Evolutionary conservation across 2,797 vertebrate genomes (phyloP), one percentile per base, ranked within the genome.

Genomic region (Gymnothorax reevesii): DNA sequence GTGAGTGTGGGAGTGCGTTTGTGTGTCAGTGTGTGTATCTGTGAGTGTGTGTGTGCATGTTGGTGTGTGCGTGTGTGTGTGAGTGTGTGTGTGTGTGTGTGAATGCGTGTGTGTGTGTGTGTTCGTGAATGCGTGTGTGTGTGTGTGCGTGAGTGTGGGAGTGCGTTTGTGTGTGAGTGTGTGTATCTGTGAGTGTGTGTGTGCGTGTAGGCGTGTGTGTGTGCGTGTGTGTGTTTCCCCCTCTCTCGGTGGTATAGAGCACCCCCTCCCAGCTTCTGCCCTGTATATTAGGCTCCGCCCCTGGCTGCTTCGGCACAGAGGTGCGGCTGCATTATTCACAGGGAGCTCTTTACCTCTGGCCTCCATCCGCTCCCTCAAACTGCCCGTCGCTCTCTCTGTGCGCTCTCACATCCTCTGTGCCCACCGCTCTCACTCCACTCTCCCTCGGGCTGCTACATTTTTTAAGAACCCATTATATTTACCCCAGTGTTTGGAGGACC

Each of bases 71-170:
- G 25, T 27, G 22, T 1, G 84, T 86, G 89, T 13, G 91, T 91
- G 90, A 89, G 92, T 83, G 75, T 83, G 57, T 27, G 7, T 57
- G 89, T 91, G 86, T 92, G 90, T 89, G 89, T 57, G 85, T 83
- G 89, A 86, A 88, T 92, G 92, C 91, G 25, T 79, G 75, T 33
- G 5, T 7, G 25, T 33, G 75, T 57, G 82, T 57, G 75, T 4
- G 6, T 3, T 12, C 4, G 77, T 80, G 42, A 22, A 42, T 54
- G 77, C 20, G 77, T 12, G 42, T 54, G 12, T 80, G 15, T 49
- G 27, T 80, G 42, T 0, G 77, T 49, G 10, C 1, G 77, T 80
- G 20, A 22, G 77, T 54, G 33, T 4, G 15, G 15, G 77, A 1
- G 33, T 80, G 42, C 15, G 77, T 80, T 7, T 52, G 1, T 80